A percentile compares a stretch with the other conserved stretches of the same genome.
These are phyloP conservation scores for Chaetodon trifascialis DNA, from an alignment of 2,113 vertebrate species.

Conservation along the genomic window DNA sequence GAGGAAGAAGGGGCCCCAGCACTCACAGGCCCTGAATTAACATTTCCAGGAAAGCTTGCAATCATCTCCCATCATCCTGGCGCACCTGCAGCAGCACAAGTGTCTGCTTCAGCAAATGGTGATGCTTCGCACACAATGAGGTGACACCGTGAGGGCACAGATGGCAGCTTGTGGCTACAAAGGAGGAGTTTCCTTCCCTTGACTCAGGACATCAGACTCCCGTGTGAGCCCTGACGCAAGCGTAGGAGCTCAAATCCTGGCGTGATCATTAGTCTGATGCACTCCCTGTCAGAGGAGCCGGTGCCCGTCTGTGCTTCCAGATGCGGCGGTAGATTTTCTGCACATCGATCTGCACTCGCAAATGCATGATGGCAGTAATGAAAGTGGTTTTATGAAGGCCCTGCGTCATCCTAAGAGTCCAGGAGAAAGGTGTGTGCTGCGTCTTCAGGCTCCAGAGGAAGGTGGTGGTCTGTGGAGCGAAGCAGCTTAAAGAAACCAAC, in stretches of 20 bases:
- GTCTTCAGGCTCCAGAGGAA: neutral
- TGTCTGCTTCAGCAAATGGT: neutral
- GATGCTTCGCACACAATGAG: constrained; percentile 33
- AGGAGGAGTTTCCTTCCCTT: neutral
- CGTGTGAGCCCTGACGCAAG: constrained; percentile 15
- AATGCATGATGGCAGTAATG: constrained; percentile 37
- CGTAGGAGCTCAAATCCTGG: constrained; percentile 21
- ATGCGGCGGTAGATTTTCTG: constrained; percentile 30
- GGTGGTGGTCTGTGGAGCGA: neutral
- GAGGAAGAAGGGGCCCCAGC: neutral
- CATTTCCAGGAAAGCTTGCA: constrained; percentile 39
- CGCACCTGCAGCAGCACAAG: constrained; percentile 62
- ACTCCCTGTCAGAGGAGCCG: constrained; percentile 23
- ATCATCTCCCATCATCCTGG: constrained; percentile 23
- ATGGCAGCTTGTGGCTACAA: constrained; percentile 5
- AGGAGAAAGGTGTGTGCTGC: neutral
- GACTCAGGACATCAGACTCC: neutral
- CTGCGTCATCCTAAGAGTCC: constrained; percentile 30
- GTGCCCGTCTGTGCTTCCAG: constrained; percentile 21
- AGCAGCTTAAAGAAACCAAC: neutral
- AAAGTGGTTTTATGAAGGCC: constrained; percentile 43
- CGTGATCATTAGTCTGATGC: constrained; percentile 33
- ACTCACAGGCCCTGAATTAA: constrained; percentile 25
- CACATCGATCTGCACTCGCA: constrained; percentile 46
- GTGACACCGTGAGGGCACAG: neutral